These are phyloP conservation scores for Engraulis encrasicolus DNA, from an alignment of 2,113 vertebrate species.

Conservation along the genomic window DNA sequence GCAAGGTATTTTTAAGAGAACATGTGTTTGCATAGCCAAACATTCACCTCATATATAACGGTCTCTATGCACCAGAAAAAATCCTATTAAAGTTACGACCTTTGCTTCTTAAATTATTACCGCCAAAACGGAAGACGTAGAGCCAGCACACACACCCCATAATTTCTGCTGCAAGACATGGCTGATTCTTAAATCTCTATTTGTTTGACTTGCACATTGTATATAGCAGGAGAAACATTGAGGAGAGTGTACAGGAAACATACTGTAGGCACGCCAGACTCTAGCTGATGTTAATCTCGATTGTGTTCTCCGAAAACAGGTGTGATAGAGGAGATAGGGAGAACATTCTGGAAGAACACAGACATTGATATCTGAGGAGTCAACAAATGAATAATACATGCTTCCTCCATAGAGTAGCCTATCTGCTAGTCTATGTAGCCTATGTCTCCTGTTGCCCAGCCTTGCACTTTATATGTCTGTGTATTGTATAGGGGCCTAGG, in stretches of 20 bases:
- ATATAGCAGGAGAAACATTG: not conserved
- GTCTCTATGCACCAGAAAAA: not conserved
- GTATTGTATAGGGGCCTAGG: too few relatives aligned
- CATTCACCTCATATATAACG: not conserved
- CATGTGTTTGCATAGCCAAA: not conserved
- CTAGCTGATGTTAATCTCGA: not conserved
- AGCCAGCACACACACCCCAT: not conserved
- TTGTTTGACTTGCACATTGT: not conserved
- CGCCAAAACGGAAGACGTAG: not conserved
- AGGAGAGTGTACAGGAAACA: not conserved
- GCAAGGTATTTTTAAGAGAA: too few relatives aligned
- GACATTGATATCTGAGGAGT: not conserved
- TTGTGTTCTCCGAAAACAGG: not conserved
- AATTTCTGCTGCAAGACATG: not conserved
- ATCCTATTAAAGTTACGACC: not conserved
- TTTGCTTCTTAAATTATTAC: not conserved
- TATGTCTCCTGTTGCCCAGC: too few relatives aligned
- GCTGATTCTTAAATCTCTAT: not conserved
- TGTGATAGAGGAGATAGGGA: not conserved
- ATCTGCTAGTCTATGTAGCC: not conserved
- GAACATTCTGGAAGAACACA: not conserved
- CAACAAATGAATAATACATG: not conserved
- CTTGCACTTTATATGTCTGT: too few relatives aligned
- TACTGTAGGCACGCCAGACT: not conserved
- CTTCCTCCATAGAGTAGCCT: not conserved